Percentiles rank a stretch among this genome's conserved stretches.
Conservation (phyloP, 2,113 vertebrate species). For the Pterocles burchelli region DNA sequence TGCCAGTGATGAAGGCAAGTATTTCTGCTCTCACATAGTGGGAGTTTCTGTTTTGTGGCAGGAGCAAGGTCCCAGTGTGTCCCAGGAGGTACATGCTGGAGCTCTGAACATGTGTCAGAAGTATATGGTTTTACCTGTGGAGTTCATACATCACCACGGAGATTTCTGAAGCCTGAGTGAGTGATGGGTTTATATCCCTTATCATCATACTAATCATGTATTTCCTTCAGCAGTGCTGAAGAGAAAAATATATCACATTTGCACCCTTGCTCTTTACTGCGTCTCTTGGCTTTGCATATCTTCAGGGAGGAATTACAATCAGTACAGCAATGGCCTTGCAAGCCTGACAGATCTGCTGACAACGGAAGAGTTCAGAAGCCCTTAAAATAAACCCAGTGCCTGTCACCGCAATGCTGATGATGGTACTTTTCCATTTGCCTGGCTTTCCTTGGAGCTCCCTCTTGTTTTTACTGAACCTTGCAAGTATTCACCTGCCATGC, state of each 20-base stretch:
- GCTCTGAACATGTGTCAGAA: background rate
- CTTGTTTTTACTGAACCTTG: background rate
- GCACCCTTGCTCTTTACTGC: background rate
- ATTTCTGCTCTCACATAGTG: background rate
- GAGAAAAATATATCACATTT: background rate
- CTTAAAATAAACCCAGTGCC: constrained; percentile 22
- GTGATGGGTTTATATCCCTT: background rate
- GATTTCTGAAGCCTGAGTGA: background rate
- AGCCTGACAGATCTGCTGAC: constrained; percentile 36
- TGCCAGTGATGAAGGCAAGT: background rate
- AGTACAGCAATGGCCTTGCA: background rate
- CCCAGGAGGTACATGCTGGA: background rate
- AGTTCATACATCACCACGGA: background rate
- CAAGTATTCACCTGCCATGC: background rate
- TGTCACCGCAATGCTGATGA: background rate
- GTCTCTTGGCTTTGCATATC: background rate
- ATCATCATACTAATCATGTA: background rate
- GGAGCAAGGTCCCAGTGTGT: background rate
- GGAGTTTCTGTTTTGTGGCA: background rate
- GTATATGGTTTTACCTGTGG: background rate
- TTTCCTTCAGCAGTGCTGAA: background rate
- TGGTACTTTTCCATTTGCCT: constrained; percentile 1
- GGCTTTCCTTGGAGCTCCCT: background rate
- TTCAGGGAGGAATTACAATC: background rate
- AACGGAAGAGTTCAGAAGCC: background rate